These are phyloP conservation scores for pig (Sus scrofa) DNA, from an alignment of 2,113 vertebrate genomes.

Conservation along the genomic window T2T-Sscrofa CM000821.6:57217001-57217500, in stretches of 20 bases:
- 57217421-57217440: background rate
- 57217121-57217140: background rate
- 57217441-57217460: background rate
- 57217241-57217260: background rate
- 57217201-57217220: background rate
- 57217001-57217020: no score
- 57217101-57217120: background rate
- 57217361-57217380: background rate
- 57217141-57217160: background rate
- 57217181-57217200: background rate
- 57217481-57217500: background rate
- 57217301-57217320: background rate
- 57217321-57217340: background rate
- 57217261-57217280: background rate
- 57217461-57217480: background rate
- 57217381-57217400: background rate
- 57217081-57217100: constrained; percentile 8
- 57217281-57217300: background rate
- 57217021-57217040: background rate
- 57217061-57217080: background rate
- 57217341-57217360: background rate
- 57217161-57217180: background rate
- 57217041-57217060: constrained; percentile 45
- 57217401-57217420: background rate
- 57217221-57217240: background rate